Conservation (phyloP, 2,113 vertebrate genomes). For the Cryptotis parvus region DNA sequence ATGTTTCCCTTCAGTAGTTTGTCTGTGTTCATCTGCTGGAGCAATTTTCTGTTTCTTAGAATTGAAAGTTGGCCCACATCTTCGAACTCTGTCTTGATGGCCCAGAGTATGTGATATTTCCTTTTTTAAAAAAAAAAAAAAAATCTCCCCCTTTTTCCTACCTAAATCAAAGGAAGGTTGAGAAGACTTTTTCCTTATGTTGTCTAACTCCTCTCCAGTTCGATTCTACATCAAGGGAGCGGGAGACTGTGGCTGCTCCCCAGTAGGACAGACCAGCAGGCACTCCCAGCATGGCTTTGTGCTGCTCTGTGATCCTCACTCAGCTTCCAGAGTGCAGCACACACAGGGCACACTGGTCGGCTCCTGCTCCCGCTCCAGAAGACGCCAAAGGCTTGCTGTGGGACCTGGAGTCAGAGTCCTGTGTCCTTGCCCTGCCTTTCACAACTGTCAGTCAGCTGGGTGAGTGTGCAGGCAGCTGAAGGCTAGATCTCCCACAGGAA, state of each 20-base stretch:
- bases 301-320: conserved; percentile 56
- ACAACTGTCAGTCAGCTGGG: conserved; percentile 17
- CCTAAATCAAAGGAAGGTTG: conserved; percentile 70
- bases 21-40: neutral
- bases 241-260: conserved; percentile 64
- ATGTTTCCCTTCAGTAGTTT: conserved; percentile 52
- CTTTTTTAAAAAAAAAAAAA: conserved; percentile 59
- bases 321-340: conserved; percentile 53
- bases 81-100: conserved; percentile 60
- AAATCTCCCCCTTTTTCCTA: conserved; percentile 39
- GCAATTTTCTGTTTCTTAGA: conserved; percentile 62
- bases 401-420: neutral
- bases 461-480: neutral
- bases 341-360: neutral
- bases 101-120: conserved; percentile 12
- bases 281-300: conserved; percentile 64
- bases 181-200: conserved; percentile 64
- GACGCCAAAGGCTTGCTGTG: neutral
- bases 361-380: conserved; percentile 8
- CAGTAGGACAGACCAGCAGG: conserved; percentile 62
- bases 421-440: conserved; percentile 40
- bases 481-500: neutral
- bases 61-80: conserved; percentile 41
- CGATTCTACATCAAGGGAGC: conserved; percentile 62
- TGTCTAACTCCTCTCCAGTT: conserved; percentile 60